Evolutionary conservation across 2,113 vertebrate species (phyloP), one percentile per base, ranked within the genome.

Genomic region (Capricornis sumatraensis): DNA sequence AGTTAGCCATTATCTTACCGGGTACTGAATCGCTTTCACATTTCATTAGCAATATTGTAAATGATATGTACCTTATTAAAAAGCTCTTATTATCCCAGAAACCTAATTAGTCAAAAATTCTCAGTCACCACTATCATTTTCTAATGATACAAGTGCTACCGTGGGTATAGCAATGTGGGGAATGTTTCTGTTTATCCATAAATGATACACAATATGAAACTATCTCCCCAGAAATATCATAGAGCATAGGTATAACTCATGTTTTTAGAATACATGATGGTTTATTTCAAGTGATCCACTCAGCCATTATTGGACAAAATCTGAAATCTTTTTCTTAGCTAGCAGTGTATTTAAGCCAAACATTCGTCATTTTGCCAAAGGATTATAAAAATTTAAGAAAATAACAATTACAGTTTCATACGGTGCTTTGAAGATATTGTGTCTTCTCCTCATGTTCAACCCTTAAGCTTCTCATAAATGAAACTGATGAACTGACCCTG

Each of bases 11-110:
- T 99, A 99, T 99, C 99, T 99, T 98, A 98, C 98, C 57, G 98
- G 98, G 98, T 98, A 98, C 99, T 98, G 98, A 99, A 98, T 99
- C 98, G 99, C 98, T 99, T 99, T 99, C 99, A 99, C 99, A 99
- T 99, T 99, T 99, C 99, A 99, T 99, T 99, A 99, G 98, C 98
- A 99, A 99, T 99, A 99, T 99, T 99, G 99, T 99, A 99, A 99
- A 98, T 99, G 98, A 99, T 99, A 99, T 99, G 98, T 99, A 99
- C 99, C 99, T 99, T 99, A 99, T 99, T 99, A 99, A 99, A 99
- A 99, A 99, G 99, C 98, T 99, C 99, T 98, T 98, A 99, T 99
- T 99, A 99, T 99, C 99, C 96, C 97, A 98, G 98, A 99, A 99
- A 99, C 99, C 99, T 99, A 99, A 99, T 99, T 99, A 99, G 99